A percentile compares a stretch with the other conserved stretches of the same genome.
Conservation (phyloP, 2,888 invertebrate species). For the Chrysodeixis includens region DNA sequence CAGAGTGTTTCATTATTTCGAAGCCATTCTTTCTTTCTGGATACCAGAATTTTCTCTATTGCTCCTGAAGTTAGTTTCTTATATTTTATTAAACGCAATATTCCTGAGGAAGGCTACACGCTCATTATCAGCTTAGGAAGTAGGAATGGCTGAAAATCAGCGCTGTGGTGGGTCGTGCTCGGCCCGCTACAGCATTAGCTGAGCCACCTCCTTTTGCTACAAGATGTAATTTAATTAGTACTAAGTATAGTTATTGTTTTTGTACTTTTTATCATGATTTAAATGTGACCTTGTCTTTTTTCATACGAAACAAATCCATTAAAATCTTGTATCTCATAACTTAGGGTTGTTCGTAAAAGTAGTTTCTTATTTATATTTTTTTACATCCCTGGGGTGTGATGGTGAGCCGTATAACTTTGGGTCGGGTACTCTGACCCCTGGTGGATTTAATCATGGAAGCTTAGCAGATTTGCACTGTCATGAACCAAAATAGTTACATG, state of each 20-base stretch:
- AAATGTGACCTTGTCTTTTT: too few species aligned
- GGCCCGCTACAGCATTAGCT: too few species aligned
- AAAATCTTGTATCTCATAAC: neutral
- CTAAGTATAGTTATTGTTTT: too few species aligned
- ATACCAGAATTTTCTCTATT: neutral
- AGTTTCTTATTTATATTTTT: neutral
- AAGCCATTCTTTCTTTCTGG: neutral
- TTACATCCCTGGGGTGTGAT: neutral
- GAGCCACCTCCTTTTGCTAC: too few species aligned
- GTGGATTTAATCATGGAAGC: neutral
- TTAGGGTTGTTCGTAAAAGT: neutral
- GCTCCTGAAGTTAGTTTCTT: neutral
- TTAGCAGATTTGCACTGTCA: constrained; percentile 1
- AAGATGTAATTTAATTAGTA: too few species aligned
- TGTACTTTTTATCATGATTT: too few species aligned
- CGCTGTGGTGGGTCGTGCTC: too few species aligned
- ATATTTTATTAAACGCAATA: neutral
- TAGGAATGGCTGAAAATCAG: too few species aligned
- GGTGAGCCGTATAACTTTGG: neutral
- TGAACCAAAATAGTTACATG: neutral
- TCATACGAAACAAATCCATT: constrained; percentile 12
- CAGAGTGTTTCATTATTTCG: neutral
- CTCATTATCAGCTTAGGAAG: constrained; percentile 2
- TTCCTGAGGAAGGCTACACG: neutral
- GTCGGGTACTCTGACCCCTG: neutral